Evolutionary conservation across 2,888 invertebrate genomes (phyloP), one percentile per base, ranked within the genome.

Genomic region (Malacosoma neustria): DNA sequence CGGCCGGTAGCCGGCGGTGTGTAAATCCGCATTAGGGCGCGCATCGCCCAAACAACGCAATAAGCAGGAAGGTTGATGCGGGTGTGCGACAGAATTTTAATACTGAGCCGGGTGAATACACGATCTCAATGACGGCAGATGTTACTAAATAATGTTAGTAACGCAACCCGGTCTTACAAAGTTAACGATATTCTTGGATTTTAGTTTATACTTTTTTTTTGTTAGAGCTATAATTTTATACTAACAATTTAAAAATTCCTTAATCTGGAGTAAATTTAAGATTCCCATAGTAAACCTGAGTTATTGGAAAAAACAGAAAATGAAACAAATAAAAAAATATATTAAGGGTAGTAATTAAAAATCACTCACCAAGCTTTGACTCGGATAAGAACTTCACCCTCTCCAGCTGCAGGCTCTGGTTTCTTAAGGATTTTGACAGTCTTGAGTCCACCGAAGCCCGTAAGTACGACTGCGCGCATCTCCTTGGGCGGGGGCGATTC

Each of bases 361-460:
- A 44, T 43, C 43, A 90, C 94, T 92, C 65, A 95, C 95, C 95
- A 94, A 61, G 95, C 93, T 75, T 93, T 93, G 39, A 95, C 94
- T 51, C 93, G 88, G 62, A 95, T 92, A 42, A 94, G 88, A 45
- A 95, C 92, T 74, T 95, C 92, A 55, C 92, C 92, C 66, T 92
- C 91, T 53, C 81, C 88, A 38, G 89, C 68, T 51, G 89, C 79
- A 30, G 93, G 93, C 69, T 94, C 93, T 14, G 93, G 92, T 66
- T 92, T 93, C 75, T 91, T 93, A 61, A 91, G 88, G 50, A 93
- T 91, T 84, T 95, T 95, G 54, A 95, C 92, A 67, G 92, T 91
- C 75, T 95, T 95, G 45, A 94, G 87, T 32, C 95, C 95, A 30
- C 95, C 96, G 77, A 94, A 96, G 58, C 93, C 93, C 49, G 92